Conservation (phyloP, 2,888 invertebrate species). For the Erebia ligea region DNA sequence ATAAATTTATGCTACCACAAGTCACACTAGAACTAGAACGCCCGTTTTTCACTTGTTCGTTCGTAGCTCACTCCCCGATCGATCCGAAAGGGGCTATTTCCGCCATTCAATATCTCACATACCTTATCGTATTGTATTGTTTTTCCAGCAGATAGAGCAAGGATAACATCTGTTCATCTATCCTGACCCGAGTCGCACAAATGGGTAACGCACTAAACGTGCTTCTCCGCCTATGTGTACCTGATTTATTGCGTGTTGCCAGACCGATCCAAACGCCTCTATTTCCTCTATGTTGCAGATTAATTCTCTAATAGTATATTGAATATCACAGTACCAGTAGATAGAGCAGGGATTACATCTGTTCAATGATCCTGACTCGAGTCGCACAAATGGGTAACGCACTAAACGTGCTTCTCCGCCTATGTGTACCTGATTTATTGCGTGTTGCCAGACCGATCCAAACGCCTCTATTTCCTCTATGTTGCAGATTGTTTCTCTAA, state of each 20-base stretch:
- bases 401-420: background rate
- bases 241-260: background rate
- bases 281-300: background rate
- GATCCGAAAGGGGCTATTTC: too few relatives aligned
- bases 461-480: background rate
- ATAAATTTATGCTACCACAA: background rate
- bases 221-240: background rate
- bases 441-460: background rate
- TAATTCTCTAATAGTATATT: background rate
- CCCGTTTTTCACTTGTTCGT: background rate
- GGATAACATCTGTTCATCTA: background rate
- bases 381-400: background rate
- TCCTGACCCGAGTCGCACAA: background rate
- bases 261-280: background rate
- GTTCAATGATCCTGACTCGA: background rate
- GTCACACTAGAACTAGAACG: background rate
- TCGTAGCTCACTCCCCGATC: background rate
- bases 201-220: background rate
- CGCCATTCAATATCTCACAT: too few relatives aligned
- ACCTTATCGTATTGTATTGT: too few relatives aligned
- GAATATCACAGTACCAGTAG: background rate
- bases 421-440: constrained; percentile 12
- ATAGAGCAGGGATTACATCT: background rate
- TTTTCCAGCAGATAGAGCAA: background rate
- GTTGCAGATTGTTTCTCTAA: background rate